Base-by-base conservation (phyloP, 2,797 vertebrate species). In the Urophycis tenuis region DNA sequence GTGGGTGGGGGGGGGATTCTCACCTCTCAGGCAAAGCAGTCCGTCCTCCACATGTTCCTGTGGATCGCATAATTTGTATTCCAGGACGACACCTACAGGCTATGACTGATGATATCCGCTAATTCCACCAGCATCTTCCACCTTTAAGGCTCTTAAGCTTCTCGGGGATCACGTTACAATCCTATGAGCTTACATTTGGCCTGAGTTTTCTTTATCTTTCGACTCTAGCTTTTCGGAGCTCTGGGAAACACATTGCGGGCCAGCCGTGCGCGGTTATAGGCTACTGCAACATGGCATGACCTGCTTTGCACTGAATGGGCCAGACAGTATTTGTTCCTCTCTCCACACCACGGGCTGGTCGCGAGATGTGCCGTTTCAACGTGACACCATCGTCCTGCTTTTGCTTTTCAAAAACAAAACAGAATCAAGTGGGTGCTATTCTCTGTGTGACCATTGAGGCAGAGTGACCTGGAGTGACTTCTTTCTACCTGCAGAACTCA, bases 91-190 rank as follows among this genome's bases (percentile, higher is more conserved):
- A n/a, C 36, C 33, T 25, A 64, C 2, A 17, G 30, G 69, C 75
- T 31, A 34, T 67, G 31, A 53, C 29, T 22, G 83, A 88, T 85
- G 85, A 87, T 84, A 87, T 85, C 85, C 85, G 77, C 72, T 86
- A 87, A 84, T 88, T 87, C 83, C 87, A 81, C 39, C 73, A 85
- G 87, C 89, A 91, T 89, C 87, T 83, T 60, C 81, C 78, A 90
- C 89, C 87, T 87, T 86, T 87, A 88, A 87, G 85, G 87, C 79
- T 30, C 83, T 29, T 81, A 76, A 87, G 86, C 87, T 89, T 85
- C 85, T 77, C 81, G 75, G 80, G 81, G 87, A 90, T 91, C 88
- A 87, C 78, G 49, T 78, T 34, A 81, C 84, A 89, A 87, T 89
- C 85, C 85, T 77, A 45, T 71, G 12, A 74, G 85, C 87, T 90